phyloP scores from a whole-genome alignment of 2,797 vertebrate genomes.

The Adrianichthys oophorus region DNA sequence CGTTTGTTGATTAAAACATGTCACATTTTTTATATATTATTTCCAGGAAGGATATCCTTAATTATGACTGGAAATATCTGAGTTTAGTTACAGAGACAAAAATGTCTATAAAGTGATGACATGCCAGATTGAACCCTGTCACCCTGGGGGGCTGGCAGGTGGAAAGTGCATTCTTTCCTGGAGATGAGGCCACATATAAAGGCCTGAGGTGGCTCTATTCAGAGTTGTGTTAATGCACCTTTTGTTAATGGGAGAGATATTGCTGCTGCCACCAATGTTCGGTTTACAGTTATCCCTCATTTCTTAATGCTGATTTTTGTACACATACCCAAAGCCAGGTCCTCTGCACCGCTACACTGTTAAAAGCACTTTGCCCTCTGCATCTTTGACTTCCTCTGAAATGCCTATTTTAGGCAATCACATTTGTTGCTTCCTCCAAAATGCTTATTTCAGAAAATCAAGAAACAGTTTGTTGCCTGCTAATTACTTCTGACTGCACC shows the following conservation, averaged over 20 bases:
- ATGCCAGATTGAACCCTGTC: slow-evolving; percentile 48
- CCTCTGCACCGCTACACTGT: slow-evolving; percentile 90
- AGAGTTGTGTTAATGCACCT: slow-evolving; percentile 73
- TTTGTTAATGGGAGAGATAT: slow-evolving; percentile 67
- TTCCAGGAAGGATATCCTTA: slow-evolving; percentile 8
- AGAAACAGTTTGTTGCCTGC: slow-evolving; percentile 88
- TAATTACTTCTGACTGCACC: slow-evolving; percentile 96
- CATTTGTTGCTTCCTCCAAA: slow-evolving; percentile 87
- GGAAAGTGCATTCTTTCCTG: slow-evolving; percentile 57
- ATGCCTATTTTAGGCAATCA: slow-evolving; percentile 93
- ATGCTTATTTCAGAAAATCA: slow-evolving; percentile 96
- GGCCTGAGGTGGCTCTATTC: slow-evolving; percentile 66
- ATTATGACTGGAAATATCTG: slow-evolving; percentile 14
- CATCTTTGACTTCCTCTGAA: slow-evolving; percentile 86
- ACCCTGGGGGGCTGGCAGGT: slow-evolving; percentile 52
- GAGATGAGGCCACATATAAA: slow-evolving; percentile 65
- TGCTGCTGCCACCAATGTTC: slow-evolving; percentile 48
- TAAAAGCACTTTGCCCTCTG: slow-evolving; percentile 88
- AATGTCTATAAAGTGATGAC: slow-evolving; percentile 27
- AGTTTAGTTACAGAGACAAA: slow-evolving; percentile 15
- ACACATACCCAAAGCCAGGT: slow-evolving; percentile 81
- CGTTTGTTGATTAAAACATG: slow-evolving; percentile 30
- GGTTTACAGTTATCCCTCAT: slow-evolving; percentile 56
- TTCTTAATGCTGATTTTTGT: slow-evolving; percentile 61
- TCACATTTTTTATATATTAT: neutral